Evolutionary conservation across 2,113 vertebrate species (phyloP), one percentile per base, ranked within the genome.

Genomic region (Hipposideros armiger): DNA sequence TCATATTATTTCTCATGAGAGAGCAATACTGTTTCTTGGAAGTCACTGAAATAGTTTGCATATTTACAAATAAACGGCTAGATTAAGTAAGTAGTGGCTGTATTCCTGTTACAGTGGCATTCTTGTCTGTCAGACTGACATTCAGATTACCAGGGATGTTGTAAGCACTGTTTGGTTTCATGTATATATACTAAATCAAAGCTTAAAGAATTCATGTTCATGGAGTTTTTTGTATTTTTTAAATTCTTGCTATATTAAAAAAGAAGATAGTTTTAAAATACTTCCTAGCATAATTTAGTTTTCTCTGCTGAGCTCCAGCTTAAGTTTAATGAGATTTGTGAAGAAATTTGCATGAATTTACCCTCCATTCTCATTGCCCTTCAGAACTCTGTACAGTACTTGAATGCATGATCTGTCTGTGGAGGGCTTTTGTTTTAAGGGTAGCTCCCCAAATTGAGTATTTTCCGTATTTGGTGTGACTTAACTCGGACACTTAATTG

Each of bases 1-100:
- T 90, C 67, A 45, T 76, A 73, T 72, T 94, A 86, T 90, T 95
- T 96, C 74, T 95, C 76, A 82, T 76, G 60, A 90, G 50, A 95
- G 45, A 72, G 26, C 69, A 81, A 74, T 52, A 32, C 14, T 69
- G 22, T 93, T 95, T 95, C 86, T 82, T 93, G 74, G 42, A 92
- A 96, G 52, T 90, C 87, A 60, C 60, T 93, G 62, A 92, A 81
- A 15, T 94, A 72, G 56, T 92, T 95, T 87, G 67, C 86, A 64
- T 90, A 70, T 93, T 92, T 60, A 90, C 58, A 93, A 95, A 47
- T 93, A 70, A 67, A n/a, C 73, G 47, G 36, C 76, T 78, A 69
- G 58, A 28, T 70, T 92, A 81, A 80, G 66, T 58, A 36, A 93
- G n/a, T 62, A 89, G 87, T 72, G 40, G 40, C 47, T 66, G 4